These are phyloP conservation scores for Aepyceros melampus DNA, from an alignment of 2,113 vertebrate species.

Conservation along the genomic window DNA sequence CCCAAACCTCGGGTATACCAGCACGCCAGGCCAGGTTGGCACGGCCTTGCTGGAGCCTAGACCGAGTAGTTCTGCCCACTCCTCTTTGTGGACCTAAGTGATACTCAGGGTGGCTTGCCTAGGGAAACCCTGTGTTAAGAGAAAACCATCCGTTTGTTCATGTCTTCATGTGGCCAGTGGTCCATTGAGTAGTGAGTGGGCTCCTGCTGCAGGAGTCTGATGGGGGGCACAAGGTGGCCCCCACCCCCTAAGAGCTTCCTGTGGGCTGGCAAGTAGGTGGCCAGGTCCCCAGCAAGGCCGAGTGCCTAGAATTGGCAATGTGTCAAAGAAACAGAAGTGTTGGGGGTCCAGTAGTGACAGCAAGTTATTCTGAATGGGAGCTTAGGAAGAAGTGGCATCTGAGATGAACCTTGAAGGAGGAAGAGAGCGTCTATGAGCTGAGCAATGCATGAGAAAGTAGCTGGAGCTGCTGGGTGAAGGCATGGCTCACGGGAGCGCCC, in stretches of 20 bases:
- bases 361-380: not conserved
- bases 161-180: not conserved
- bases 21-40: not conserved
- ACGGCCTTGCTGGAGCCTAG: not conserved
- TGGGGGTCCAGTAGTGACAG: accelerated
- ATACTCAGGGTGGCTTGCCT: not conserved
- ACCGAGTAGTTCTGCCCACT: not conserved
- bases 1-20: not conserved
- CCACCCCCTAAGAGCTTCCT: not conserved
- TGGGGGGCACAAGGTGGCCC: accelerated
- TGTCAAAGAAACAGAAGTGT: not conserved
- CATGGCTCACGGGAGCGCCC: accelerated
- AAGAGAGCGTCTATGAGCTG: accelerated
- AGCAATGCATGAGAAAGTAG: not conserved
- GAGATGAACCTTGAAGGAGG: not conserved
- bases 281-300: not conserved
- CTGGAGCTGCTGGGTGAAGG: accelerated
- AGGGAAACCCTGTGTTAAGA: not conserved
- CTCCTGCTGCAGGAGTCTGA: not conserved
- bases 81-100: not conserved
- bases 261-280: not conserved
- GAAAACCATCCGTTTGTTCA: not conserved
- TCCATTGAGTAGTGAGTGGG: not conserved
- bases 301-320: not conserved
- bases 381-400: not conserved